Evolutionary conservation across 2,113 vertebrate species (phyloP).

Genomic region (Cheirogaleus medius): DNA sequence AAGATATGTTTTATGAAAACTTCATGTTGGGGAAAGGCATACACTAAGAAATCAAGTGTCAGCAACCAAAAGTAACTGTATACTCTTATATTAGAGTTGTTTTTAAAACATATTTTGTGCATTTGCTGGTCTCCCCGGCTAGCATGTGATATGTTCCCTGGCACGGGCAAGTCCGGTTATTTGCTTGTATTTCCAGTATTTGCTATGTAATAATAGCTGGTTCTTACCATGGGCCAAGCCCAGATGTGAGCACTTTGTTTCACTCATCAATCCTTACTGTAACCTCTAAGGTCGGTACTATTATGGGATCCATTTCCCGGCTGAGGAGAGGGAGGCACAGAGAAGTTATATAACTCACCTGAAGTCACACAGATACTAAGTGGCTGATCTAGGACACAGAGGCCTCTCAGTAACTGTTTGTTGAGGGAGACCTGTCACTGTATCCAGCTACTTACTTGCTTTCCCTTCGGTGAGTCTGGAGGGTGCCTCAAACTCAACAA

Average conservation of each 20-base stretch:
- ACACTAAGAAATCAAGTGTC: constrained; percentile 30
- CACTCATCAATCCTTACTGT: neutral
- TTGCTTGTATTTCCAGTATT: neutral
- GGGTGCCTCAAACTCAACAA: neutral
- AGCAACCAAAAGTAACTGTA: constrained; percentile 33
- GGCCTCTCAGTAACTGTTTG: neutral
- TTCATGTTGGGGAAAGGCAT: constrained; percentile 56
- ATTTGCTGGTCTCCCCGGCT: neutral
- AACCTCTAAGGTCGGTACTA: neutral
- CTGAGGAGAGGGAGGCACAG: neutral
- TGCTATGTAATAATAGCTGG: neutral
- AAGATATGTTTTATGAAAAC: constrained; percentile 30
- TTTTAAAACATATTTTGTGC: constrained; percentile 30
- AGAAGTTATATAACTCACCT: neutral
- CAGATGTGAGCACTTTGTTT: neutral
- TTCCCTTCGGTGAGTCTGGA: neutral
- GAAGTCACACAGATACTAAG: neutral
- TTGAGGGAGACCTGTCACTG: neutral
- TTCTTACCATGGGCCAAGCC: neutral
- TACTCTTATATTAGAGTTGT: neutral
- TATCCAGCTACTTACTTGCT: neutral
- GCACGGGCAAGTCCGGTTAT: neutral
- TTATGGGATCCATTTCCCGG: neutral
- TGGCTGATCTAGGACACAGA: neutral
- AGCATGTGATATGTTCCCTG: too few relatives aligned